These are phyloP conservation scores for Ephydatia muelleri DNA, from an alignment of 37 sponge, comb jelly and placozoan genomes.

Conservation along the genomic window DNA sequence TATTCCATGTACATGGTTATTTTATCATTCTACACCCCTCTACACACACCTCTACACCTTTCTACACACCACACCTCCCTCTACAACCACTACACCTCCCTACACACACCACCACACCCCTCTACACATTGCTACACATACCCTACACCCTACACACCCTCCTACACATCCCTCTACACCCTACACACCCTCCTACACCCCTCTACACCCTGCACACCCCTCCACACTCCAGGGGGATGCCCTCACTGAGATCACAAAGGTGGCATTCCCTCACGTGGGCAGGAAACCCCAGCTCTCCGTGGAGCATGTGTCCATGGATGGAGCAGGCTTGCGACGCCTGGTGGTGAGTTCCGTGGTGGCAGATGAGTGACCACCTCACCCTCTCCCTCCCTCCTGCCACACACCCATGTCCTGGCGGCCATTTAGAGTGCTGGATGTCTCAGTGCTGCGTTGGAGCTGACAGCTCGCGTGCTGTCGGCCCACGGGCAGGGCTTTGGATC, in stretches of 20 bases:
- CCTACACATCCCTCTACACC: too few relatives aligned
- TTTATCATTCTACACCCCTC: too few relatives aligned
- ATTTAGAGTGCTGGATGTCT: constrained; percentile 51
- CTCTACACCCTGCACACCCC: not conserved
- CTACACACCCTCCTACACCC: too few relatives aligned
- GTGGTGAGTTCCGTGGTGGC: constrained; percentile 43
- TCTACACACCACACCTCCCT: too few relatives aligned
- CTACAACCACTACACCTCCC: too few relatives aligned
- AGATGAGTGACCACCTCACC: not conserved
- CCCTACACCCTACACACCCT: too few relatives aligned
- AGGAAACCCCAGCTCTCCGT: constrained; percentile 50
- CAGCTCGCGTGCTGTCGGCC: constrained; percentile 66
- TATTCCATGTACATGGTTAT: too few relatives aligned
- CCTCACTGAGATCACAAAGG: not conserved
- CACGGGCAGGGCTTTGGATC: constrained; percentile 72
- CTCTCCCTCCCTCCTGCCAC: not conserved
- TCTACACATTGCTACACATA: too few relatives aligned
- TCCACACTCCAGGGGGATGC: not conserved
- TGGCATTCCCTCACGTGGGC: constrained; percentile 20
- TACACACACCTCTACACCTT: too few relatives aligned
- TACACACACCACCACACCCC: too few relatives aligned
- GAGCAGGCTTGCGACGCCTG: constrained; percentile 46
- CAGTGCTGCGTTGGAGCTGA: constrained; percentile 71
- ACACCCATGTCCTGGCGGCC: not conserved
- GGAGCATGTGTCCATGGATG: constrained; percentile 67